Evolutionary conservation across 2,888 invertebrate species (phyloP).

Genomic region (Drosophila formosana): DNA sequence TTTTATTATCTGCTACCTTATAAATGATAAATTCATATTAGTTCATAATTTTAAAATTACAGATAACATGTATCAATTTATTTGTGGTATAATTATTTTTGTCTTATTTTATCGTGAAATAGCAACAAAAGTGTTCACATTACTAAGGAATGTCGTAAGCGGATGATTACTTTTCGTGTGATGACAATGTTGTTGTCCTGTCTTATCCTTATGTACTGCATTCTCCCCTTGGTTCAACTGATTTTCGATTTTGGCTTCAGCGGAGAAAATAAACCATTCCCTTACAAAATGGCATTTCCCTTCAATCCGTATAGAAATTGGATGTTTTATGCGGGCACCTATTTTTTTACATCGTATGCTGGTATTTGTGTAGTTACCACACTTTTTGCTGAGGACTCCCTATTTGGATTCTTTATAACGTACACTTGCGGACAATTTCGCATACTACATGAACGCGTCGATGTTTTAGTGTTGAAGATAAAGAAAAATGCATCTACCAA

Average conservation of each 20-base stretch:
- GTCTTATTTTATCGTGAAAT: conserved; percentile 5
- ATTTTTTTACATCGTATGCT: conserved; percentile 83
- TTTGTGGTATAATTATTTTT: no score
- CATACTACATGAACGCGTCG: conserved; percentile 80
- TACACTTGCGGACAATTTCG: conserved; percentile 84
- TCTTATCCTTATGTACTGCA: conserved; percentile 83
- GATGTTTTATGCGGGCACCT: conserved; percentile 79
- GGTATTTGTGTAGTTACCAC: conserved; percentile 84
- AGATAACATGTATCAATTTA: no score
- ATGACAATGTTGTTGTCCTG: conserved; percentile 81
- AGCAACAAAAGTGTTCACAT: conserved; percentile 68
- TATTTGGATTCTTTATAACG: conserved; percentile 84
- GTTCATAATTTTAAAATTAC: no score
- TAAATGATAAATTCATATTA: no score
- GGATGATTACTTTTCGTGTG: conserved; percentile 79
- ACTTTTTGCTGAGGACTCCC: conserved; percentile 83
- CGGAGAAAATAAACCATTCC: conserved; percentile 80
- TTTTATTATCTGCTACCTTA: no score
- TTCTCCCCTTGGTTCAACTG: conserved; percentile 81
- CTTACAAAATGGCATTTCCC: conserved; percentile 85
- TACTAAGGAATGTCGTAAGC: conserved; percentile 71
- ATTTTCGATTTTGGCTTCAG: conserved; percentile 48
- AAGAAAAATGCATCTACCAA: neutral
- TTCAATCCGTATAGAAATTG: conserved; percentile 79
- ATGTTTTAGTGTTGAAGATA: conserved; percentile 45